Evolutionary conservation across 2,888 invertebrate species (phyloP).

Genomic region (Aleiodes alternator): DNA sequence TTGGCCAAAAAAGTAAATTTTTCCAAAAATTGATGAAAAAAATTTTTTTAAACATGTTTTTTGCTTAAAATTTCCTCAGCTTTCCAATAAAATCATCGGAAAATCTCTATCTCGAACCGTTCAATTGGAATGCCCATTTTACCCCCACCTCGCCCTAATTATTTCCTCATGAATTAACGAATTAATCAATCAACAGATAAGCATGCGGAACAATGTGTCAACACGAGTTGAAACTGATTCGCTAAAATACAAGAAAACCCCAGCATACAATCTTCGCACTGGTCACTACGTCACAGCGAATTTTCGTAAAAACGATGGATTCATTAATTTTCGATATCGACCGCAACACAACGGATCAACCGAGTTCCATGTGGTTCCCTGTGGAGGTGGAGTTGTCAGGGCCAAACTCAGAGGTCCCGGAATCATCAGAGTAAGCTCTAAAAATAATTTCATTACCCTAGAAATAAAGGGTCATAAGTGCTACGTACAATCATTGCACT

Average conservation of each 20-base stretch:
- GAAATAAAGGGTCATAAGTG: no score
- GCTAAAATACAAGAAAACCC: constrained; percentile 67
- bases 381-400: constrained; percentile 68
- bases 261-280: constrained; percentile 66
- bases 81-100: no score
- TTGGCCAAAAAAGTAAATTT: no score
- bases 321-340: constrained; percentile 70
- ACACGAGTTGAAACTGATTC: constrained; percentile 68
- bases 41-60: no score
- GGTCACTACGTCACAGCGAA: constrained; percentile 66
- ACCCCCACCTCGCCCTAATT: no score
- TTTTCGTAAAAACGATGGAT: constrained; percentile 69
- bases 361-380: constrained; percentile 70
- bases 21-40: no score
- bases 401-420: constrained; percentile 70
- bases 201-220: constrained; percentile 70
- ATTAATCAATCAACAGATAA: constrained; percentile 61
- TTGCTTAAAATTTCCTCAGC: no score
- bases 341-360: constrained; percentile 70
- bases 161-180: no score
- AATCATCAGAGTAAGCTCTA: constrained; percentile 64
- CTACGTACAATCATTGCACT: no score
- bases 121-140: no score
- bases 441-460: background rate
- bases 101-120: no score